phyloP scores from a whole-genome alignment of 2,888 invertebrate species.

The Drosophila ezoana region DNA sequence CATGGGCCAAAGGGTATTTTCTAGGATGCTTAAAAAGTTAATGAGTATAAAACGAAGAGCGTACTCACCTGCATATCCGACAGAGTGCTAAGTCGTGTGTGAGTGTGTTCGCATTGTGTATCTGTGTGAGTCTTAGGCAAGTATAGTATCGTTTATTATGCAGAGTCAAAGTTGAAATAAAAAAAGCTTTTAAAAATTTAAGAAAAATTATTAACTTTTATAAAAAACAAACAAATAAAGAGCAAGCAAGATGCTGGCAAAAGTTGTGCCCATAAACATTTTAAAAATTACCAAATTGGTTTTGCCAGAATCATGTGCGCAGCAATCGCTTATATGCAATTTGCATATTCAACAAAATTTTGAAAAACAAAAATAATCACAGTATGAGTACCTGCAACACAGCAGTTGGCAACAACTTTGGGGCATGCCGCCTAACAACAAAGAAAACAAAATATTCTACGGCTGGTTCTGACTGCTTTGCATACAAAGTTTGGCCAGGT shows the following conservation, averaged over 20 bases:
- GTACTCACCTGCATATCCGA: neutral
- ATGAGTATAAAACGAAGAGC: too few species aligned
- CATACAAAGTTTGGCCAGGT: constrained; percentile 49
- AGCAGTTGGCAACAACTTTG: constrained; percentile 43
- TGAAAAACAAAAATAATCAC: constrained; percentile 20
- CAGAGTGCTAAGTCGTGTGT: too few species aligned
- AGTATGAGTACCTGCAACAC: constrained; percentile 10
- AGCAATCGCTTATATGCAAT: constrained; percentile 50
- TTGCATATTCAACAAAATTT: constrained; percentile 66
- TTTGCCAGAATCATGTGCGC: constrained; percentile 8
- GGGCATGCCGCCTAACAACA: constrained; percentile 22
- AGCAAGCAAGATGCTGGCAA: neutral
- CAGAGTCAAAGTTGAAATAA: constrained; percentile 32
- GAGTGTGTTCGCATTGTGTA: too few species aligned
- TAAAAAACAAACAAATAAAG: constrained; percentile 14
- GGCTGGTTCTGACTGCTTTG: constrained; percentile 54
- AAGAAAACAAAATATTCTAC: constrained; percentile 28
- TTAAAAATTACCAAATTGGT: constrained; percentile 44
- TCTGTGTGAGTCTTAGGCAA: neutral
- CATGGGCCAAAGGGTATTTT: neutral
- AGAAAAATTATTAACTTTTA: constrained; percentile 39
- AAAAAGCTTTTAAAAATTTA: constrained; percentile 38
- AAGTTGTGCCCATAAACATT: constrained; percentile 31
- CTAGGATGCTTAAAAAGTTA: neutral
- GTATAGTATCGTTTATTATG: constrained; percentile 30